Evolutionary conservation across 1,140 invertebrate species (phyloP).

Genomic region (Lysiphlebus fabarum): DNA sequence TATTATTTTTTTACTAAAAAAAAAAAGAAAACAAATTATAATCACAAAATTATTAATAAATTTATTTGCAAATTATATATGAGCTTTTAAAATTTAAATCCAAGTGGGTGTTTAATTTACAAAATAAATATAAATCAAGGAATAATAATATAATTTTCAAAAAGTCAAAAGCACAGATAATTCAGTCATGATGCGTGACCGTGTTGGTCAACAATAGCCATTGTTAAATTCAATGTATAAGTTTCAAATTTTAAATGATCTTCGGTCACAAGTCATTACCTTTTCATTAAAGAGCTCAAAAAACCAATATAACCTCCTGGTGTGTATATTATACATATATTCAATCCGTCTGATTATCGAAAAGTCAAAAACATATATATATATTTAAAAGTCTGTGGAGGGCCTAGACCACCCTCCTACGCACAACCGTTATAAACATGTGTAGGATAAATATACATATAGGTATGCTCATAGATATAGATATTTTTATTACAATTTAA

Average conservation of each 20-base stretch:
- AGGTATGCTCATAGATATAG: too few species aligned
- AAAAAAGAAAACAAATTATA: too few species aligned
- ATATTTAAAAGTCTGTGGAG: slow-evolving; percentile 2
- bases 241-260: slow-evolving; percentile 27
- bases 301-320: neutral
- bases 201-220: slow-evolving; percentile 50
- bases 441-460: too few species aligned
- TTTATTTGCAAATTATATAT: too few species aligned
- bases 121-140: slow-evolving; percentile 42
- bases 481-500: too few species aligned
- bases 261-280: slow-evolving; percentile 53
- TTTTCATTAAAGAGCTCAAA: slow-evolving; percentile 48
- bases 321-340: slow-evolving; percentile 11
- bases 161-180: slow-evolving; percentile 30
- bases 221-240: slow-evolving; percentile 21
- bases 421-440: too few species aligned
- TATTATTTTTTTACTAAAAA: too few species aligned
- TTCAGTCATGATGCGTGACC: slow-evolving; percentile 43
- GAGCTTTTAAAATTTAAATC: too few species aligned
- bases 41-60: too few species aligned
- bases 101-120: neutral
- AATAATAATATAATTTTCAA: neutral
- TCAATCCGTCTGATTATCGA: slow-evolving; percentile 22
- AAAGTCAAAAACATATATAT: too few species aligned
- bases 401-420: too few species aligned